Percentiles rank a stretch among this genome's conserved stretches.
These are phyloP conservation scores for Synanthedon vespiformis DNA, from an alignment of 2,888 invertebrate genomes.

Conservation along the genomic window DNA sequence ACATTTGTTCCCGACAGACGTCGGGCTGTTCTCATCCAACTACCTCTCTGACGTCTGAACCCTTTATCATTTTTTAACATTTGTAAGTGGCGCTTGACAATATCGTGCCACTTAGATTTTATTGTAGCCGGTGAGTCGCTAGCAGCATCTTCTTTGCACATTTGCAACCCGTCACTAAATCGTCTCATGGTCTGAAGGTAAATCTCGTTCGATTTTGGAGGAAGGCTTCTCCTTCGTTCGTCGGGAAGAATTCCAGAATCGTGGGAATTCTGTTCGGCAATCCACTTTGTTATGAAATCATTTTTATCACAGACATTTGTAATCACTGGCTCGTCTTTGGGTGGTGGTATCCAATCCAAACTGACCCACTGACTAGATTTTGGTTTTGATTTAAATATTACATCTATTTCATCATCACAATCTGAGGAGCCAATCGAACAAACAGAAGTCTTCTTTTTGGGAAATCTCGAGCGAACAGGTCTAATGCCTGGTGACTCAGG, in stretches of 20 bases:
- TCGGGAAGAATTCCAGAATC: slow-evolving; percentile 54
- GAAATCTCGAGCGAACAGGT: slow-evolving; percentile 53
- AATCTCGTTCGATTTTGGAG: slow-evolving; percentile 63
- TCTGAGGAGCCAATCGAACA: slow-evolving; percentile 67
- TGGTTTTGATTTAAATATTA: slow-evolving; percentile 69
- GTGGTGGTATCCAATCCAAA: slow-evolving; percentile 65
- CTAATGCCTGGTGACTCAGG: slow-evolving; percentile 45
- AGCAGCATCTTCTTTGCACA: slow-evolving; percentile 65
- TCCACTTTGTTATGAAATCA: slow-evolving; percentile 68
- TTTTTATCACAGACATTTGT: slow-evolving; percentile 67
- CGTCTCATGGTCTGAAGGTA: slow-evolving; percentile 63
- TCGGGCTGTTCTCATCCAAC: slow-evolving; percentile 60
- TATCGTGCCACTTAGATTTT: slow-evolving; percentile 67
- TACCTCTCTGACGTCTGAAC: slow-evolving; percentile 56
- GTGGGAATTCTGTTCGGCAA: slow-evolving; percentile 63
- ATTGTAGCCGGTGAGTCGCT: slow-evolving; percentile 64
- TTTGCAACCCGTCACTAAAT: slow-evolving; percentile 63
- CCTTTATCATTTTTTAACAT: slow-evolving; percentile 61
- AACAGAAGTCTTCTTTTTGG: slow-evolving; percentile 63
- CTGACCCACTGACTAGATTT: slow-evolving; percentile 72
- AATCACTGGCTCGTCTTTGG: slow-evolving; percentile 65
- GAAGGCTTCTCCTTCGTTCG: slow-evolving; percentile 61
- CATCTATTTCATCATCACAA: slow-evolving; percentile 65
- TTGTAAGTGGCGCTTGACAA: slow-evolving; percentile 63
- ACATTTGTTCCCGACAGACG: slow-evolving; percentile 49